These are phyloP conservation scores for Microcaecilia unicolor DNA, from an alignment of 2,797 vertebrate genomes.

Conservation along the genomic window DNA sequence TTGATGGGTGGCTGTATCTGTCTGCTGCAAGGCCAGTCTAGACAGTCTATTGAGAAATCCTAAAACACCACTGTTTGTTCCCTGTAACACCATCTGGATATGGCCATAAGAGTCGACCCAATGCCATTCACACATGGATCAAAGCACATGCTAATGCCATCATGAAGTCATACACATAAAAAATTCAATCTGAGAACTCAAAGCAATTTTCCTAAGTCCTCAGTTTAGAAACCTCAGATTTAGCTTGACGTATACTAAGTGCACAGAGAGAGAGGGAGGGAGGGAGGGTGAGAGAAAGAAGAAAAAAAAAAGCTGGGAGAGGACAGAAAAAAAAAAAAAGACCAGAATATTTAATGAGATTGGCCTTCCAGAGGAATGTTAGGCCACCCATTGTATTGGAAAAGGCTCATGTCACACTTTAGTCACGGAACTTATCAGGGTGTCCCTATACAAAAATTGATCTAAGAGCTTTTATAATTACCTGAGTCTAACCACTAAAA, in stretches of 20 bases:
- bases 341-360: slow-evolving; percentile 67
- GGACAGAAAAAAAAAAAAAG: slow-evolving; percentile 37
- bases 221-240: slow-evolving; percentile 63
- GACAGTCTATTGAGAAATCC: slow-evolving; percentile 97
- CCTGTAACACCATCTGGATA: slow-evolving; percentile 94
- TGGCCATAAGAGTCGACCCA: slow-evolving; percentile 81
- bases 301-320: not conserved
- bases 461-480: slow-evolving; percentile 61
- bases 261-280: slow-evolving; percentile 44
- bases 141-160: slow-evolving; percentile 72
- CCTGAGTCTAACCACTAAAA: slow-evolving; percentile 49
- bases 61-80: slow-evolving; percentile 93
- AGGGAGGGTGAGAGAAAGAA: slow-evolving; percentile 10
- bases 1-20: slow-evolving; percentile 99
- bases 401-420: slow-evolving; percentile 68
- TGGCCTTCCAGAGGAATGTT: slow-evolving; percentile 58
- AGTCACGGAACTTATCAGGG: slow-evolving; percentile 63
- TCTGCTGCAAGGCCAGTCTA: slow-evolving; percentile 98
- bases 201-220: slow-evolving; percentile 66
- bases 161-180: slow-evolving; percentile 74
- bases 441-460: slow-evolving; percentile 66
- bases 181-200: slow-evolving; percentile 70
- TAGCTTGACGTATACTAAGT: slow-evolving; percentile 52
- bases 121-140: slow-evolving; percentile 73
- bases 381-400: slow-evolving; percentile 71